phyloP scores from a whole-genome alignment of 2,113 vertebrate species.

The Podilymbus podiceps region DNA sequence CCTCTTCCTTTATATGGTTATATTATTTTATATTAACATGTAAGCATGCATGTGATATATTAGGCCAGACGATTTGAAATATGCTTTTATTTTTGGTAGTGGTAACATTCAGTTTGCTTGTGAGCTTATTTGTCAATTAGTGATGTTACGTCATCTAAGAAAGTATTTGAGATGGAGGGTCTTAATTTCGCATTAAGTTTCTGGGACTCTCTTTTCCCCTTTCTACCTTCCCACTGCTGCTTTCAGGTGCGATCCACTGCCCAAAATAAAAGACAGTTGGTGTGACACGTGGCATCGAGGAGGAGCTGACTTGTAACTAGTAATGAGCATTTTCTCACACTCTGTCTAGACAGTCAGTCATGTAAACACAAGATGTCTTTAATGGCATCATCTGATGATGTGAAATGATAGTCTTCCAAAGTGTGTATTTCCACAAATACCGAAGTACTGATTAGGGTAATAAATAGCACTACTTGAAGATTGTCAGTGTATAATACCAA shows the following conservation, averaged over 20 bases:
- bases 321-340: conserved; percentile 20
- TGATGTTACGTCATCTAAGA: not conserved
- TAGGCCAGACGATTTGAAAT: not conserved
- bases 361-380: conserved; percentile 35
- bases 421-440: not conserved
- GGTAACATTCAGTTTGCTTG: not conserved
- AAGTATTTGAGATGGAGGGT: not conserved
- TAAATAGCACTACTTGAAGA: not conserved
- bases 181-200: not conserved
- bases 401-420: conserved; percentile 12
- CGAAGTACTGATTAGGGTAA: not conserved
- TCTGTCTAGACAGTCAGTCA: conserved; percentile 15
- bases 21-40: not conserved
- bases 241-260: not conserved
- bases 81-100: not conserved
- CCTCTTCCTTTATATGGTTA: not conserved
- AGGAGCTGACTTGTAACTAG: not conserved
- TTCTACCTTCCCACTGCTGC: not conserved
- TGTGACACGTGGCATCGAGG: not conserved
- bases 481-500: not conserved
- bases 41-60: not conserved
- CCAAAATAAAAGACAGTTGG: not conserved
- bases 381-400: conserved; percentile 21
- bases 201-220: not conserved
- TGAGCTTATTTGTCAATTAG: not conserved